Conservation (phyloP, 1,140 invertebrate genomes). For the Drosophila mojavensis region DNA sequence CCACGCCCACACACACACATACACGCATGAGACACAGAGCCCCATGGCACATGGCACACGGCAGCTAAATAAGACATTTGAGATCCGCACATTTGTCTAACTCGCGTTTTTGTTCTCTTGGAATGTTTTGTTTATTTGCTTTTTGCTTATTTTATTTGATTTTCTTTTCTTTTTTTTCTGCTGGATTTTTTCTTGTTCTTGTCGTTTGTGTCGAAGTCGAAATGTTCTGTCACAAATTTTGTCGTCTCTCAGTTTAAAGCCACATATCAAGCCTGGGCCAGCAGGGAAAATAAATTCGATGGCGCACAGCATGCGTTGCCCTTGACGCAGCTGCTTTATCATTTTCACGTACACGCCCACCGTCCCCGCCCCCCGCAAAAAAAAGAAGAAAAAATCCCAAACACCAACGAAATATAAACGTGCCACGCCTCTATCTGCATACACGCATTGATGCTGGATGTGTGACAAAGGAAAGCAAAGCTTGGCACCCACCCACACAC, state of each 20-base stretch:
- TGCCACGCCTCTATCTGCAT: slow-evolving; percentile 11
- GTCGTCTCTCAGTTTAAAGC: slow-evolving; percentile 60
- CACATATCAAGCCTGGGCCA: slow-evolving; percentile 62
- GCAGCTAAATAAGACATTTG: slow-evolving; percentile 71
- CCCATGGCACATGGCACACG: slow-evolving; percentile 17
- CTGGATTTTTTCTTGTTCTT: not conserved
- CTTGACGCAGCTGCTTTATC: slow-evolving; percentile 76
- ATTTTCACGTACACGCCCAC: slow-evolving; percentile 65
- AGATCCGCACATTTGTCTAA: slow-evolving; percentile 67
- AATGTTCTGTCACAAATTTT: slow-evolving; percentile 47
- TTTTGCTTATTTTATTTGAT: slow-evolving; percentile 3
- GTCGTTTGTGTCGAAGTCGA: slow-evolving; percentile 50
- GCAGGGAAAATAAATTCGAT: slow-evolving; percentile 75
- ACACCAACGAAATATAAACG: slow-evolving; percentile 10
- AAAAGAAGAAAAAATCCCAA: not conserved
- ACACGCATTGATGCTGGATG: slow-evolving; percentile 19
- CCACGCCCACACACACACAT: slow-evolving; percentile 49
- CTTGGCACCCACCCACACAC: not conserved
- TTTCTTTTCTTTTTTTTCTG: not conserved
- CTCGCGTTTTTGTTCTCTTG: slow-evolving; percentile 27
- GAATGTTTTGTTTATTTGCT: slow-evolving; percentile 16
- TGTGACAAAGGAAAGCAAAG: slow-evolving; percentile 9
- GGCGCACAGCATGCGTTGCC: slow-evolving; percentile 66
- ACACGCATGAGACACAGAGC: slow-evolving; percentile 4
- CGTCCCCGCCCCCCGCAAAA: not conserved